Conservation (phyloP, 2,888 invertebrate species). For the Apamea epomidion region DNA sequence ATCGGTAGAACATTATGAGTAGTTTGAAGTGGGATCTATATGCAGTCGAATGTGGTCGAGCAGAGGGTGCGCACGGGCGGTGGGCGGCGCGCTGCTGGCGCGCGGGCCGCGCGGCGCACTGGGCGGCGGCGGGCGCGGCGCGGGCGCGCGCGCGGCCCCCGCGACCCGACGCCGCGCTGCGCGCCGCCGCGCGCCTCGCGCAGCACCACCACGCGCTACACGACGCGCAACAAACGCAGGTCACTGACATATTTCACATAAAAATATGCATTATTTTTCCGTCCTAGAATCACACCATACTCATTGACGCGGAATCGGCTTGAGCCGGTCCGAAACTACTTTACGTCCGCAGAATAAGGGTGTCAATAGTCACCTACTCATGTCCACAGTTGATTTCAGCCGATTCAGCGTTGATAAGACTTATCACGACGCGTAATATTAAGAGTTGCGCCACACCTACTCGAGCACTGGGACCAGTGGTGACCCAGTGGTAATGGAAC, state of each 20-base stretch:
- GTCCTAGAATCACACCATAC: not conserved
- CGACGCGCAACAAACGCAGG: slow-evolving; percentile 88
- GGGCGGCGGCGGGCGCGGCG: slow-evolving; percentile 77
- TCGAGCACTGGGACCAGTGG: too few species aligned
- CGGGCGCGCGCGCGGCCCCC: slow-evolving; percentile 64
- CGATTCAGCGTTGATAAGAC: not conserved
- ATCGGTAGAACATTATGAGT: not conserved
- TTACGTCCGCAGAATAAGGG: not conserved
- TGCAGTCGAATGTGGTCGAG: slow-evolving; percentile 3
- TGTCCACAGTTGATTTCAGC: not conserved
- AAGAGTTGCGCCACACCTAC: not conserved
- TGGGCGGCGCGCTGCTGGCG: slow-evolving; percentile 80
- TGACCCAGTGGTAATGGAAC: too few species aligned
- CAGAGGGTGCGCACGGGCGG: slow-evolving; percentile 77
- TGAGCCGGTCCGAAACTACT: not conserved
- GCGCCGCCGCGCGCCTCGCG: slow-evolving; percentile 78
- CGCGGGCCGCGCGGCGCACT: slow-evolving; percentile 81
- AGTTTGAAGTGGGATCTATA: not conserved
- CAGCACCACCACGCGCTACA: slow-evolving; percentile 74
- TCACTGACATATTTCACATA: slow-evolving; percentile 81
- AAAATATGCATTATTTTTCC: not conserved
- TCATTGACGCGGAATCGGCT: not conserved
- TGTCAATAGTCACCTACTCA: not conserved
- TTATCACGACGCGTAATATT: not conserved
- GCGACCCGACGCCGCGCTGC: slow-evolving; percentile 78